Conservation (phyloP, 2,888 invertebrate genomes). For the Erpobdella octoculata region DNA sequence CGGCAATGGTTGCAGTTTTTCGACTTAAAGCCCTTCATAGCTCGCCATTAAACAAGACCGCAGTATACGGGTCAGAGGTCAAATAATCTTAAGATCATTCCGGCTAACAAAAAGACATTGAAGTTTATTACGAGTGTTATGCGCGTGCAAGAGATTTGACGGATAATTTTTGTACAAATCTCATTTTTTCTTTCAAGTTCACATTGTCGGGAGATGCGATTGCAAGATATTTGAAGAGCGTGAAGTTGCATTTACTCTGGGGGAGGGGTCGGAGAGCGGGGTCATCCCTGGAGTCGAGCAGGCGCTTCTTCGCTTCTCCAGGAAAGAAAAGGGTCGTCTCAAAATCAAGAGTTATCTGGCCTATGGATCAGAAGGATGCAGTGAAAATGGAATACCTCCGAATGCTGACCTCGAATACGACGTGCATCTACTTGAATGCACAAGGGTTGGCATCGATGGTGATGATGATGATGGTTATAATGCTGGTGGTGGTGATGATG, state of each 20-base stretch:
- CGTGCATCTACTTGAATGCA: constrained; percentile 65
- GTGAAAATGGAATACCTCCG: constrained; percentile 68
- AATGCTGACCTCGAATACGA: constrained; percentile 63
- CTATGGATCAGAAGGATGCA: constrained; percentile 66
- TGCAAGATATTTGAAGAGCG: constrained; percentile 69
- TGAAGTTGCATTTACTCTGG: constrained; percentile 72
- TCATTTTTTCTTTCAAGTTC: no score
- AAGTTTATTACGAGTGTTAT: no score
- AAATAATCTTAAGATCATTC: no score
- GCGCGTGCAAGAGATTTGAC: no score
- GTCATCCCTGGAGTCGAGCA: constrained; percentile 64
- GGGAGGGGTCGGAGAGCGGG: constrained; percentile 71
- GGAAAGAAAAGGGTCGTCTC: constrained; percentile 66
- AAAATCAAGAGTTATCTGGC: constrained; percentile 68
- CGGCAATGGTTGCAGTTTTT: no score
- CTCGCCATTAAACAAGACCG: no score
- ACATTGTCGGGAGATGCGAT: constrained; percentile 64
- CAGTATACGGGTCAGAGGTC: no score
- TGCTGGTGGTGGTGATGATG: no score
- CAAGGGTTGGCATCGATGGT: neutral
- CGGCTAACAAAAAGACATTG: no score
- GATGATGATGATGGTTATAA: no score
- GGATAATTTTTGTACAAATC: no score
- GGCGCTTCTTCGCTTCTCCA: constrained; percentile 64
- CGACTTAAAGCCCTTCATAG: neutral